A percentile compares a stretch with the other conserved stretches of the same genome.
Evolutionary conservation across 92 coral and sea anemone genomes (phyloP).

Genomic region (Paragorgia papillata): DNA sequence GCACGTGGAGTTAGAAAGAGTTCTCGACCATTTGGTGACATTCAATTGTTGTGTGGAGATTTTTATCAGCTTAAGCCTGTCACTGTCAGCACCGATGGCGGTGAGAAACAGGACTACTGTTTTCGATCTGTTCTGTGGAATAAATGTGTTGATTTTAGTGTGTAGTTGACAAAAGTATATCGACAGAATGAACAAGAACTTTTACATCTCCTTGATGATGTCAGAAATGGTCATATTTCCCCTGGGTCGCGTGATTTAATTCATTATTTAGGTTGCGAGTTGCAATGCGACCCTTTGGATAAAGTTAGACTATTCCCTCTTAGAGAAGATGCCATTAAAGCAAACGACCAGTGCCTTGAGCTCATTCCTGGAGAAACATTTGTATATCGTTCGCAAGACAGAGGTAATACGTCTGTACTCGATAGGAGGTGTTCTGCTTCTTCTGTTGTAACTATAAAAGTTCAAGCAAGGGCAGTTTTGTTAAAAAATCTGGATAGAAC

Average conservation of each 20-base stretch:
- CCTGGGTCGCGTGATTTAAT: neutral
- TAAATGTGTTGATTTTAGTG: slow-evolving; percentile 30
- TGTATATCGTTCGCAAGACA: slow-evolving; percentile 3
- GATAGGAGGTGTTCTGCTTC: slow-evolving; percentile 28
- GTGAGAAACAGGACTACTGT: slow-evolving; percentile 31
- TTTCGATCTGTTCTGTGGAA: slow-evolving; percentile 41
- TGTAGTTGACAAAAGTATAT: slow-evolving; percentile 16
- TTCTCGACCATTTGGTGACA: slow-evolving; percentile 53
- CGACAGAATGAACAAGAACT: slow-evolving; percentile 49
- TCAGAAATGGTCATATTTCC: slow-evolving; percentile 25
- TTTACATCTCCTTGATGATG: slow-evolving; percentile 27
- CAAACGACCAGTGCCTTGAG: slow-evolving; percentile 20
- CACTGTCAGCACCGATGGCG: slow-evolving; percentile 4
- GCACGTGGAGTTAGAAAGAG: slow-evolving; percentile 18
- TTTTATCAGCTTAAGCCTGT: slow-evolving; percentile 52
- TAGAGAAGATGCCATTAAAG: slow-evolving; percentile 2
- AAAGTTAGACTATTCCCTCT: slow-evolving; percentile 34
- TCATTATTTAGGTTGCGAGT: neutral
- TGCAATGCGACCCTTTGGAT: slow-evolving; percentile 23
- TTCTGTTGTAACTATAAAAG: slow-evolving; percentile 11
- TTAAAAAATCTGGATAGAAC: slow-evolving; percentile 26
- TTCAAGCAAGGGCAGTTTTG: slow-evolving; percentile 41
- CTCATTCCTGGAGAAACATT: slow-evolving; percentile 17
- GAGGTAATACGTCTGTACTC: slow-evolving; percentile 1
- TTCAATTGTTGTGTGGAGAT: slow-evolving; percentile 48